A percentile compares a stretch with the other conserved stretches of the same genome.
These are phyloP conservation scores for Epistrophella euchroma DNA, from an alignment of 2,888 invertebrate species.

Conservation along the genomic window DNA sequence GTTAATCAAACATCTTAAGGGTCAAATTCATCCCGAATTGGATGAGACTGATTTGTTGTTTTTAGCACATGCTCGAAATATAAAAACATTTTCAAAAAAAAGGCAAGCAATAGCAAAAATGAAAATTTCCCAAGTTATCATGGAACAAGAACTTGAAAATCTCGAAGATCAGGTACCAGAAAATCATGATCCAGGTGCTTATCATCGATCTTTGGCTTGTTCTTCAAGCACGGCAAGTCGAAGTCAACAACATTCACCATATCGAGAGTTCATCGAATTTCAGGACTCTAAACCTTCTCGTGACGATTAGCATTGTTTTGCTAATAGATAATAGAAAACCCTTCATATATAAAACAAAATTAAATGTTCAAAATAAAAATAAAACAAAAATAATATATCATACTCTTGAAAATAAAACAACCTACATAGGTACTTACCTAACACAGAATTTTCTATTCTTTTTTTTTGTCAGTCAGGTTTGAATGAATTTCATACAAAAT, in stretches of 20 bases:
- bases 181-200: neutral
- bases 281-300: neutral
- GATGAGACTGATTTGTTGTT: conserved; percentile 27
- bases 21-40: neutral
- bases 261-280: neutral
- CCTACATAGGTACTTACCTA: too few relatives aligned
- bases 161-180: neutral
- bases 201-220: too few relatives aligned
- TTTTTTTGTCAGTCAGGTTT: too few relatives aligned
- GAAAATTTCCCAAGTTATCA: conserved; percentile 8
- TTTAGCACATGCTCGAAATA: conserved; percentile 1
- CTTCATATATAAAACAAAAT: neutral
- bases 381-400: neutral
- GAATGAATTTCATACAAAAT: too few relatives aligned
- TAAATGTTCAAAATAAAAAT: neutral
- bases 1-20: neutral
- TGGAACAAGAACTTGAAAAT: conserved; percentile 26
- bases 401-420: too few relatives aligned
- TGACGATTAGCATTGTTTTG: neutral
- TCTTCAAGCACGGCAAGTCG: neutral
- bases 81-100: conserved; percentile 22
- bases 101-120: conserved; percentile 21
- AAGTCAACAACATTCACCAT: neutral
- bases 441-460: too few relatives aligned
- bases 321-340: neutral